Evolutionary conservation across 1,140 invertebrate genomes (phyloP), one percentile per base, ranked within the genome.

Genomic region (Eumaeus atala): DNA sequence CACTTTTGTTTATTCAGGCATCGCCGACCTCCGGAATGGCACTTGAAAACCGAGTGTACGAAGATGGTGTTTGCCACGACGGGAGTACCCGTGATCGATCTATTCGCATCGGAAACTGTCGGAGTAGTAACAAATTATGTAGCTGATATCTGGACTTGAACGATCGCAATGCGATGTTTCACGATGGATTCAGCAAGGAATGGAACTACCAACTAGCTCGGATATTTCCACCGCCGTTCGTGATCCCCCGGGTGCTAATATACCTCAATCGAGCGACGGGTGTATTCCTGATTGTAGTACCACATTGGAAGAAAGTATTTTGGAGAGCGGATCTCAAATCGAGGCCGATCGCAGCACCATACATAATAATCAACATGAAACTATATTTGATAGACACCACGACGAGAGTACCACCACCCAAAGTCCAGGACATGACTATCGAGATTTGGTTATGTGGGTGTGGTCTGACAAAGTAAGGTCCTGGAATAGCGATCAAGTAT

Each of bases 371-470:
- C 17, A 64, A 64, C 21, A 51, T 66, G 9, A 3, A 42, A 5
- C 42, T 54, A 28, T 16, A 54, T n/a, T 62, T 67, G 38, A 18
- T 60, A 38, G 60, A 62, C 14, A 51, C 54, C 9, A 17, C 56
- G 21, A 66, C 64, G n/a, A 47, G 36, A 8, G 44, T 59, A 3
- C 52, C 59, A 40, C 64, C 64, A 4, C 48, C 64, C 7, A 35
- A 16, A 34, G 44, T 55, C 8, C 11, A 51, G n/a, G 49, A 66
- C 12, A 61, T 67, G 16, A 56, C 51, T 3, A 48, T 67, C 17
- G 60, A 67, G 35, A 59, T 64, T 11, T 70, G 60, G 67, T 67
- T 54, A 64, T 64, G 62, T 67, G 67, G 62, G 60, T 58, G 62
- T 66, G 62, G 59, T 52, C 48, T 8, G 18, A 54, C n/a, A 42